Percentiles rank a stretch among this genome's conserved stretches.
phyloP scores from a whole-genome alignment of 1,140 invertebrate species.

The Saccostrea cuccullata region DNA sequence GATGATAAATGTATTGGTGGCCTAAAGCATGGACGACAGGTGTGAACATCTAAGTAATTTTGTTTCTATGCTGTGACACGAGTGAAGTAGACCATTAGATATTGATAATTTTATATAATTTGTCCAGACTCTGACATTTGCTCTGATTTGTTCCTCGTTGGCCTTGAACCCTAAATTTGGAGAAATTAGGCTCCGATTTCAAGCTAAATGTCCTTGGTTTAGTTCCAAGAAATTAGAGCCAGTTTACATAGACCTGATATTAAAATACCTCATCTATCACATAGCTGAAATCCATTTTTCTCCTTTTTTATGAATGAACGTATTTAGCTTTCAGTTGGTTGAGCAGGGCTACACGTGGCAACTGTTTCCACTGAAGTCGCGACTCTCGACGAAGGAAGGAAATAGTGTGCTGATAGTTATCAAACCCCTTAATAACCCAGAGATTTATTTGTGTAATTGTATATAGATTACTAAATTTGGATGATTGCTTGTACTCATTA shows the following conservation, averaged over 20 bases:
- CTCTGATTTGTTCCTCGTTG: not conserved
- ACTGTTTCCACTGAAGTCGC: not conserved
- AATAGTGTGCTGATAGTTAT: not conserved
- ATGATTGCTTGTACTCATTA: not conserved
- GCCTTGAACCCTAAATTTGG: not conserved
- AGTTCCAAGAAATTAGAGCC: not conserved
- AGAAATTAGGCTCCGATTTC: not conserved
- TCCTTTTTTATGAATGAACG: not conserved
- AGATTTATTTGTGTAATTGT: not conserved
- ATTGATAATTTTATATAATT: slow-evolving; percentile 27
- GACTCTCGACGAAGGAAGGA: not conserved
- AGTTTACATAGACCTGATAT: no score
- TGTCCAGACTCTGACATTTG: not conserved
- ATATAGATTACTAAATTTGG: not conserved
- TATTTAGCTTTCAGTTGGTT: no score
- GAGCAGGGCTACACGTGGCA: not conserved
- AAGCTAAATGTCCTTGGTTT: not conserved
- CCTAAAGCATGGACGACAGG: not conserved
- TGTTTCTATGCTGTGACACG: slow-evolving; percentile 9
- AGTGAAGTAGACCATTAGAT: not conserved
- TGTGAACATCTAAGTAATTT: slow-evolving; percentile 22
- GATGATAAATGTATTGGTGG: slow-evolving; percentile 16
- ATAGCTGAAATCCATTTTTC: not conserved
- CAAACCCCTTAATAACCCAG: not conserved
- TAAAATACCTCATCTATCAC: not conserved